A percentile compares a stretch with the other conserved stretches of the same genome.
Evolutionary conservation across 2,797 vertebrate genomes (phyloP).

Genomic region (Microhierax caerulescens): DNA sequence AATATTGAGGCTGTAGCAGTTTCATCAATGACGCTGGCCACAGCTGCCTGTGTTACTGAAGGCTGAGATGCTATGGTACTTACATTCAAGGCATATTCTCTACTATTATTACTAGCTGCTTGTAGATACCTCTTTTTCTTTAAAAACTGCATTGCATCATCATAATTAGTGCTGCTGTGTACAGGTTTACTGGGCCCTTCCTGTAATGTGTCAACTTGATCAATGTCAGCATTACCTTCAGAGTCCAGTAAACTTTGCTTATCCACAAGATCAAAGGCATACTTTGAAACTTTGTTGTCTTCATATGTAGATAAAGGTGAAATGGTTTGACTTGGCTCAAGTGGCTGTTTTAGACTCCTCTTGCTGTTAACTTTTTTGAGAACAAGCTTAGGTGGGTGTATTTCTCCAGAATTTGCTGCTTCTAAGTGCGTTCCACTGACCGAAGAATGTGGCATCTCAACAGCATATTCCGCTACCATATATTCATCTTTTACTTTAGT

Average conservation of each 20-base stretch:
- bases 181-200: slow-evolving; percentile 89
- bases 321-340: slow-evolving; percentile 86
- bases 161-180: slow-evolving; percentile 94
- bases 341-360: slow-evolving; percentile 84
- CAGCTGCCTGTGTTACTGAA: slow-evolving; percentile 88
- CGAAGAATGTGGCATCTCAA: slow-evolving; percentile 90
- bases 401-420: slow-evolving; percentile 83
- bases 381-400: slow-evolving; percentile 91
- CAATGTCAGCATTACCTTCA: slow-evolving; percentile 87
- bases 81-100: slow-evolving; percentile 90
- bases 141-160: slow-evolving; percentile 98
- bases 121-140: slow-evolving; percentile 98
- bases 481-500: slow-evolving; percentile 98
- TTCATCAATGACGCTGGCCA: slow-evolving; percentile 92
- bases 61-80: slow-evolving; percentile 92
- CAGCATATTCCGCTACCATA: slow-evolving; percentile 91
- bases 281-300: slow-evolving; percentile 92
- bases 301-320: slow-evolving; percentile 89
- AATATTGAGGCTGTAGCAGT: slow-evolving; percentile 89
- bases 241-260: slow-evolving; percentile 92
- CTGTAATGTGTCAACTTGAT: slow-evolving; percentile 89
- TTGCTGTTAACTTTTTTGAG: slow-evolving; percentile 94
- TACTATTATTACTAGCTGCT: slow-evolving; percentile 86
- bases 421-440: slow-evolving; percentile 80
- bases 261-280: slow-evolving; percentile 95